A percentile compares a stretch with the other conserved stretches of the same genome.
phyloP scores from a whole-genome alignment of 2,888 invertebrate genomes.

The Ophioninae sp. region DNA sequence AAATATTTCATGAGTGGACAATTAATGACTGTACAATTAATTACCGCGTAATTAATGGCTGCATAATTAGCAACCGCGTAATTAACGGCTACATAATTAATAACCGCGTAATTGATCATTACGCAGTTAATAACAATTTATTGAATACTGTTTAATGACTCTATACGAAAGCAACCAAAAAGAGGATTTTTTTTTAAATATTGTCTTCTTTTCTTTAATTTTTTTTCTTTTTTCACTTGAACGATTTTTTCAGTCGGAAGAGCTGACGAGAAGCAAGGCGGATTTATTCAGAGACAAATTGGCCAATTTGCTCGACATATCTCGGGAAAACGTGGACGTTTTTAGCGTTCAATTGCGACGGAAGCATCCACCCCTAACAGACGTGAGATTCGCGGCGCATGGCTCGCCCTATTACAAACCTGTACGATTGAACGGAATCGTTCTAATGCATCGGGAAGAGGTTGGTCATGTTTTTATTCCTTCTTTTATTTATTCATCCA shows the following conservation, averaged over 20 bases:
- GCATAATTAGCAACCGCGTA: too few relatives aligned
- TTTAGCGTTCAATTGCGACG: slow-evolving; percentile 96
- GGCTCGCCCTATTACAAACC: slow-evolving; percentile 98
- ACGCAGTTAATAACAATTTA: too few relatives aligned
- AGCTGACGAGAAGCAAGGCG: slow-evolving; percentile 92
- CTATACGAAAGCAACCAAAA: too few relatives aligned
- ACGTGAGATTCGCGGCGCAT: slow-evolving; percentile 96
- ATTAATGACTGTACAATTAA: too few relatives aligned
- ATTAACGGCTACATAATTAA: too few relatives aligned
- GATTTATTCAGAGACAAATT: slow-evolving; percentile 95
- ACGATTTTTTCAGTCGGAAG: slow-evolving; percentile 84
- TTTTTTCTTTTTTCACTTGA: not conserved
- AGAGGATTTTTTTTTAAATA: too few relatives aligned
- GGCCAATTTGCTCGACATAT: slow-evolving; percentile 91
- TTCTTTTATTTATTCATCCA: not conserved
- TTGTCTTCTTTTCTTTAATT: too few relatives aligned
- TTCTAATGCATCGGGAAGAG: slow-evolving; percentile 95
- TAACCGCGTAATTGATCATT: too few relatives aligned
- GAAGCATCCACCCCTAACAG: slow-evolving; percentile 94
- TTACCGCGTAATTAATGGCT: too few relatives aligned
- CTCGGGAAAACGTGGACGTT: slow-evolving; percentile 95
- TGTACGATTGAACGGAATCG: slow-evolving; percentile 95
- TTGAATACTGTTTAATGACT: too few relatives aligned
- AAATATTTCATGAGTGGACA: too few relatives aligned
- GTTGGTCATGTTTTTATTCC: slow-evolving; percentile 73